These are phyloP conservation scores for Papilio helenus DNA, from an alignment of 1,140 invertebrate species.

Conservation along the genomic window DNA sequence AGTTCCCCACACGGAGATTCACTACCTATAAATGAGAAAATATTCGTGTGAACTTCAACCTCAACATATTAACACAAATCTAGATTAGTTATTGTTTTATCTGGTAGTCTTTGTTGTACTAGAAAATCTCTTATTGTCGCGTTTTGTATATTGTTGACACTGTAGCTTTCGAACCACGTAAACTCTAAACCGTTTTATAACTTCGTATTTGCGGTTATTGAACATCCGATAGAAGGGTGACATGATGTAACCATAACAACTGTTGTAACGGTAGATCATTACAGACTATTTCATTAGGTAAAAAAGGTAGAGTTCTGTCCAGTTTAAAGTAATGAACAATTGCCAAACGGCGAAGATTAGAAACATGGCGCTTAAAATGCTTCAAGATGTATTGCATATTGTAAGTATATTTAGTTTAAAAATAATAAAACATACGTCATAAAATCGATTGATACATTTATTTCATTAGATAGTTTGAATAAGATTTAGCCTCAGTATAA, in stretches of 20 bases:
- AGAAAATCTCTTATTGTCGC: not conserved
- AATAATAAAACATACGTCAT: not conserved
- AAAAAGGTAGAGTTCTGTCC: too few species aligned
- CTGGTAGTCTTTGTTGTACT: not conserved
- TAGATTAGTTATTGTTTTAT: not conserved
- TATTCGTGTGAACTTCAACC: conserved; percentile 48
- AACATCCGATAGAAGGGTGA: too few species aligned
- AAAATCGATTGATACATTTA: not conserved
- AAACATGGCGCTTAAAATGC: not conserved
- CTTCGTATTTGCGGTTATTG: not conserved
- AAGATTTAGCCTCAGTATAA: not conserved
- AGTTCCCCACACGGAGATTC: conserved; percentile 34
- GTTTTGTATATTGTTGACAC: not conserved
- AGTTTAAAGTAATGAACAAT: too few species aligned
- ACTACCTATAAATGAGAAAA: conserved; percentile 76
- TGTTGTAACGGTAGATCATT: too few species aligned
- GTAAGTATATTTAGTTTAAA: not conserved
- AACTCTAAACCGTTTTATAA: too few species aligned
- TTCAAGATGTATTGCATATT: not conserved
- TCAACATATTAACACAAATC: conserved; percentile 1
- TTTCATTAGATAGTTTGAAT: not conserved
- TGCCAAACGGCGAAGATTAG: too few species aligned
- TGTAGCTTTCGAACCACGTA: not conserved
- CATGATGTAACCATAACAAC: too few species aligned
- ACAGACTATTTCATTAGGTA: not conserved